Conservation (phyloP, 2,888 invertebrate genomes). For the Nemapogon koenigi region DNA sequence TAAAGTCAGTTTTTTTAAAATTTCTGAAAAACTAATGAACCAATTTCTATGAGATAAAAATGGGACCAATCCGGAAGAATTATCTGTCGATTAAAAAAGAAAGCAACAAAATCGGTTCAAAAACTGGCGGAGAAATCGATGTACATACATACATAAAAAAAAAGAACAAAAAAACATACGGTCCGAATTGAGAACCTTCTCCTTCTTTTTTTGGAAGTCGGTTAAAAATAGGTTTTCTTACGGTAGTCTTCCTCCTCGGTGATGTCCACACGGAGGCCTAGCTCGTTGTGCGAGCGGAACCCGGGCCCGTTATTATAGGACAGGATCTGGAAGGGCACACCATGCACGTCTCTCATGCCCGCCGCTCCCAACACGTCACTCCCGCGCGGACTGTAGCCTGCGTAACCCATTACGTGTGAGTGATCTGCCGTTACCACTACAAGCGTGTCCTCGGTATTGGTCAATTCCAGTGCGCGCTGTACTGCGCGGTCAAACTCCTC, state of each 20-base stretch:
- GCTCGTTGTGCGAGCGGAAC: constrained; percentile 27
- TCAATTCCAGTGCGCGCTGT: constrained; percentile 27
- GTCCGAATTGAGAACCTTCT: too few relatives aligned
- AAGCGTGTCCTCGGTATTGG: constrained; percentile 67
- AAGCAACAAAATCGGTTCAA: too few relatives aligned
- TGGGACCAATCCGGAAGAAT: too few relatives aligned
- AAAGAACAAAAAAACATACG: too few relatives aligned
- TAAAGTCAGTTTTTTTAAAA: too few relatives aligned
- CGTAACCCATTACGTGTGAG: constrained; percentile 72
- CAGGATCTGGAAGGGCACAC: constrained; percentile 59
- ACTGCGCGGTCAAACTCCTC: constrained; percentile 66
- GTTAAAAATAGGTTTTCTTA: too few relatives aligned
- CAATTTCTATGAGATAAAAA: too few relatives aligned
- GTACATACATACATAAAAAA: too few relatives aligned
- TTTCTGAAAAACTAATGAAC: too few relatives aligned
- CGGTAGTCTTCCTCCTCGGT: constrained; percentile 21
- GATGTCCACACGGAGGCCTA: constrained; percentile 41
- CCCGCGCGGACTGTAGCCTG: constrained; percentile 69
- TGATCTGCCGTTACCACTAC: constrained; percentile 81
- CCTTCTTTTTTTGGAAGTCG: too few relatives aligned
- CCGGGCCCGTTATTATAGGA: constrained; percentile 69
- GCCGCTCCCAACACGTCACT: constrained; percentile 27
- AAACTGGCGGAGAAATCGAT: too few relatives aligned
- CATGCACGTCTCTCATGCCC: constrained; percentile 35
- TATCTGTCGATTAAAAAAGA: too few relatives aligned